Conservation (phyloP, 1,140 invertebrate species). For the Sinonovacula constricta region DNA sequence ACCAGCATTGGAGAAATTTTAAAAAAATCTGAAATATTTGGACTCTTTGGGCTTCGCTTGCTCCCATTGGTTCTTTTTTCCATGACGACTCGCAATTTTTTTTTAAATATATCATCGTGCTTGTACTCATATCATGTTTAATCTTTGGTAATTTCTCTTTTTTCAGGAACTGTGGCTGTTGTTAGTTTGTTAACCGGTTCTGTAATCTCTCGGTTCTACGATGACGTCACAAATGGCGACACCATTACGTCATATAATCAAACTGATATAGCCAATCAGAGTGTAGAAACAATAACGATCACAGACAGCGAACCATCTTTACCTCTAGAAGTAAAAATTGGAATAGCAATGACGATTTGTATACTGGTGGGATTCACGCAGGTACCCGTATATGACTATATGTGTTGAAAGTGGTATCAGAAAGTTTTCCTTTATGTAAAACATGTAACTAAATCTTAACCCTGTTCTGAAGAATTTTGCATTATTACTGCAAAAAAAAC, state of each 20-base stretch:
- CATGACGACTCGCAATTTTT: too few relatives aligned
- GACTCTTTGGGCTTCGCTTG: too few relatives aligned
- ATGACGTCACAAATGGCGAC: constrained; percentile 12
- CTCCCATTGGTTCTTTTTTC: too few relatives aligned
- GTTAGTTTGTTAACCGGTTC: constrained; percentile 71
- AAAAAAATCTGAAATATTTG: too few relatives aligned
- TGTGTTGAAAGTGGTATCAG: too few relatives aligned
- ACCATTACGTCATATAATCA: constrained; percentile 2
- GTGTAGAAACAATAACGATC: background rate
- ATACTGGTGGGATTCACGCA: constrained; percentile 71
- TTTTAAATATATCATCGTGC: too few relatives aligned
- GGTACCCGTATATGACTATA: constrained; percentile 45
- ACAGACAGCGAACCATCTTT: background rate
- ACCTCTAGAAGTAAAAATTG: constrained; percentile 56
- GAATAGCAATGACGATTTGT: constrained; percentile 62
- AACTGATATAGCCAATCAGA: background rate
- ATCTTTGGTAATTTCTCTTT: too few relatives aligned
- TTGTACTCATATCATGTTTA: too few relatives aligned
- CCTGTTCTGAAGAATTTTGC: background rate
- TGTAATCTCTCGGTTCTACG: constrained; percentile 62
- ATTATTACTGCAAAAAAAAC: too few relatives aligned
- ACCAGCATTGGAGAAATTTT: too few relatives aligned
- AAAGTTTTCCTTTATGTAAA: background rate
- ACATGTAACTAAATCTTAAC: too few relatives aligned
- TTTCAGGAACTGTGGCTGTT: constrained; percentile 72